A percentile compares a stretch with the other conserved stretches of the same genome.
These are phyloP conservation scores for Mixornis gularis DNA, from an alignment of 2,113 vertebrate genomes.

Conservation along the genomic window DNA sequence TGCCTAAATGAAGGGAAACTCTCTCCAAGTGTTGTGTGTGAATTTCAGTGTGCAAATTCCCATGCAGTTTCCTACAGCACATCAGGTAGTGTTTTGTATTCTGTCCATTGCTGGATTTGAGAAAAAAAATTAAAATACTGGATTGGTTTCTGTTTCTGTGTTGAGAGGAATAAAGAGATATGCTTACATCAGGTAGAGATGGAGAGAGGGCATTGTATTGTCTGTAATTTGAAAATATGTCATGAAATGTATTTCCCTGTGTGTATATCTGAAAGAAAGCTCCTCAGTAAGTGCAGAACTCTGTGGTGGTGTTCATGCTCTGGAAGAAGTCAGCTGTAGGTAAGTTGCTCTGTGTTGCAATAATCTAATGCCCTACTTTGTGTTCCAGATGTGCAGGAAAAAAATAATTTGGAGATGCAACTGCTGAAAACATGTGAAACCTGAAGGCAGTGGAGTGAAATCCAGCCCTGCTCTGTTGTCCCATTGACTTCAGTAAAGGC, in stretches of 20 bases:
- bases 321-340: not conserved
- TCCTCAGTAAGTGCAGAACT: not conserved
- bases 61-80: not conserved
- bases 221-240: not conserved
- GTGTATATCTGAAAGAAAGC: not conserved
- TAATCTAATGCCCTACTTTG: not conserved
- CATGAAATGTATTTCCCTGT: not conserved
- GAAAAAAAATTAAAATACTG: not conserved
- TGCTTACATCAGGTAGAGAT: not conserved
- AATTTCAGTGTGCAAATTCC: not conserved
- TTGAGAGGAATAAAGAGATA: not conserved
- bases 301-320: not conserved
- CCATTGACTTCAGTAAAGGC: not conserved
- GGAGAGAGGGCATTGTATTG: not conserved
- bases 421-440: not conserved
- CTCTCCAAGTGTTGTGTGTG: not conserved
- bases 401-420: not conserved
- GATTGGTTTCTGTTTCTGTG: not conserved
- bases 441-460: not conserved
- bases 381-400: accelerated
- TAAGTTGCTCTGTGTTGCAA: not conserved
- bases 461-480: not conserved
- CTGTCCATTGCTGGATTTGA: not conserved
- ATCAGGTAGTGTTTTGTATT: not conserved
- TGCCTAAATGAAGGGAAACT: not conserved